Evolutionary conservation across 2,888 invertebrate species (phyloP).

Genomic region (Archips xylosteana): DNA sequence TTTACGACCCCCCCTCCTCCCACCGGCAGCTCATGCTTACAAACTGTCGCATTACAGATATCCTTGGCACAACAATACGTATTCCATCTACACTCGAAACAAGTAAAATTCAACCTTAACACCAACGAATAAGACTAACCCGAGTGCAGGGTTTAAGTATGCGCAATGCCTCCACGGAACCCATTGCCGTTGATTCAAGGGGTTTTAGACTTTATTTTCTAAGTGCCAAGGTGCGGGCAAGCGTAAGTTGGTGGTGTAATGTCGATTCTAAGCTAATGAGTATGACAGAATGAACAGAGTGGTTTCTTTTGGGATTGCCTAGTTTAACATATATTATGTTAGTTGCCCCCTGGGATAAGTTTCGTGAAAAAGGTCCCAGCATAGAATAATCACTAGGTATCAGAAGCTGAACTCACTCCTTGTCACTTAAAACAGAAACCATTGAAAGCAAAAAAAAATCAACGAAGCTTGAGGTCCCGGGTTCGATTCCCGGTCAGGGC

Average conservation of each 20-base stretch:
- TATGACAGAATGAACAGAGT: constrained; percentile 69
- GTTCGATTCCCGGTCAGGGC: no score
- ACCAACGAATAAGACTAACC: constrained; percentile 11
- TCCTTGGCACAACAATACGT: constrained; percentile 71
- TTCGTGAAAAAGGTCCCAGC: background rate
- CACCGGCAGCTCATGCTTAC: constrained; percentile 79
- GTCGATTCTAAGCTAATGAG: constrained; percentile 80
- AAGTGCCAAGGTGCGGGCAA: constrained; percentile 52
- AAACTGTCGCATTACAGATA: constrained; percentile 84
- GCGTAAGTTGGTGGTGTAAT: constrained; percentile 58
- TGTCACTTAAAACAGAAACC: no score
- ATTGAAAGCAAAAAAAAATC: no score
- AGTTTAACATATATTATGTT: constrained; percentile 49
- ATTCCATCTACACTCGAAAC: constrained; percentile 14
- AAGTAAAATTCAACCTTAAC: constrained; percentile 41
- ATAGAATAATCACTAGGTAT: background rate
- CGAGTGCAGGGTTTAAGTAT: constrained; percentile 39
- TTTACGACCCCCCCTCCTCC: constrained; percentile 68
- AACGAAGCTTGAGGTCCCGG: no score
- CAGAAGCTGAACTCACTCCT: background rate
- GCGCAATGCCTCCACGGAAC: constrained; percentile 12
- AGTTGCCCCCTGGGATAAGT: constrained; percentile 26
- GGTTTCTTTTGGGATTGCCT: constrained; percentile 66
- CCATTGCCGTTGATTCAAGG: constrained; percentile 9
- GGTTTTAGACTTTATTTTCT: constrained; percentile 23